Percentiles rank a stretch among this genome's conserved stretches.
Conservation (phyloP, 2,888 invertebrate species). For the Mechanitis mazaeus region DNA sequence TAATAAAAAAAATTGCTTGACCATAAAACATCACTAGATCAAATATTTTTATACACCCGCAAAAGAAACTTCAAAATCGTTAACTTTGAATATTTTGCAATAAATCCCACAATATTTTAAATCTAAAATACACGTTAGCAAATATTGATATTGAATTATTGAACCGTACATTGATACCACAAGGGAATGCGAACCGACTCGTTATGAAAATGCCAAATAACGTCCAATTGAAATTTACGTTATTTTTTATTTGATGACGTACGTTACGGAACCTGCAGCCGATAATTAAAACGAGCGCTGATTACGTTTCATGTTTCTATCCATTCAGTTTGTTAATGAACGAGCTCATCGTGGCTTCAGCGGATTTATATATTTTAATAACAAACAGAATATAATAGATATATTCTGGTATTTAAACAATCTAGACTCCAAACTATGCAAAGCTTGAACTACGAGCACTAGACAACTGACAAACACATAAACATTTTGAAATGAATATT, state of each 20-base stretch:
- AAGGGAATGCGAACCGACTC: conserved; percentile 9
- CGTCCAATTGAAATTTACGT: conserved; percentile 12
- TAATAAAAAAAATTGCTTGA: no score
- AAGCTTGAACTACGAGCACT: no score
- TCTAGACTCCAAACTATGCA: no score
- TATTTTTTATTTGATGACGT: conserved; percentile 13
- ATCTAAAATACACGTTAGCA: conserved; percentile 1
- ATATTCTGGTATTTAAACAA: no score
- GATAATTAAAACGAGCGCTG: conserved; percentile 65
- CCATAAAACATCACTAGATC: no score
- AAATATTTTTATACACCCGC: no score
- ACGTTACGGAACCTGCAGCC: conserved; percentile 33
- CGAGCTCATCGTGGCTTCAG: not conserved
- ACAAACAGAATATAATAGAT: no score
- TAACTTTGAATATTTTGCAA: not conserved
- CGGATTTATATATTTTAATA: no score
- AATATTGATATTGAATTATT: conserved; percentile 11
- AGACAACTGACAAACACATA: no score
- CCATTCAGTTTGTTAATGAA: conserved; percentile 19
- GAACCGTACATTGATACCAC: conserved; percentile 9
- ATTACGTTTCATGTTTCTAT: conserved; percentile 56
- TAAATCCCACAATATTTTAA: no score
- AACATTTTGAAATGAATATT: no score
- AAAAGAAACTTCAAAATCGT: not conserved
- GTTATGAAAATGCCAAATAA: conserved; percentile 12